Conservation (phyloP, 2,797 vertebrate genomes). For the Pachyuromys duprasi region DNA sequence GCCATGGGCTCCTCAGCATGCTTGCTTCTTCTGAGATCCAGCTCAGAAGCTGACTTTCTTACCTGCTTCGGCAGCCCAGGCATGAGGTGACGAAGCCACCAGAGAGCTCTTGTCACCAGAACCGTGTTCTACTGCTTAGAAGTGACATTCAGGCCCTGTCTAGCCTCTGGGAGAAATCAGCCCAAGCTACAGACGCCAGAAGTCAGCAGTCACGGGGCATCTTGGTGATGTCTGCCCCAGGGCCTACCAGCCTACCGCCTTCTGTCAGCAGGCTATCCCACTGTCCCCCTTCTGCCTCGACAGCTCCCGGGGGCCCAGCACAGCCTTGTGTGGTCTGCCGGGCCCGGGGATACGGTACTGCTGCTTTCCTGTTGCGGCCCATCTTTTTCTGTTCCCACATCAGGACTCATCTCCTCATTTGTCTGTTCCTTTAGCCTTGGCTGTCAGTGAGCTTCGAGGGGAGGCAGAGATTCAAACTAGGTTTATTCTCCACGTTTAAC, state of each 20-base stretch:
- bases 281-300: neutral
- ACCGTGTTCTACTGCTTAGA: neutral
- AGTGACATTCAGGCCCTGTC: neutral
- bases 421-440: neutral
- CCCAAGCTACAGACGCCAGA: neutral
- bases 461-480: neutral
- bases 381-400: neutral
- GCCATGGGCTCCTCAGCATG: neutral
- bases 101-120: neutral
- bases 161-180: neutral
- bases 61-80: neutral
- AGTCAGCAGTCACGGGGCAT: neutral
- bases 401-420: fast-evolving
- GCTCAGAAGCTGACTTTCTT: neutral
- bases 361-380: neutral
- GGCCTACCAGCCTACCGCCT: no score
- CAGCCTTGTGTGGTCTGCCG: neutral
- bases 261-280: neutral
- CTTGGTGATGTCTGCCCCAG: neutral
- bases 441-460: neutral
- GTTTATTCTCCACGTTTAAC: neutral
- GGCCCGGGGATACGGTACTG: fast-evolving
- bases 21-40: neutral
- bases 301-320: no score
- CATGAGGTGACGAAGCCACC: neutral